These are phyloP conservation scores for Sebastes wilsoni DNA, from an alignment of 2,797 vertebrate species.

Conservation along the genomic window DNA sequence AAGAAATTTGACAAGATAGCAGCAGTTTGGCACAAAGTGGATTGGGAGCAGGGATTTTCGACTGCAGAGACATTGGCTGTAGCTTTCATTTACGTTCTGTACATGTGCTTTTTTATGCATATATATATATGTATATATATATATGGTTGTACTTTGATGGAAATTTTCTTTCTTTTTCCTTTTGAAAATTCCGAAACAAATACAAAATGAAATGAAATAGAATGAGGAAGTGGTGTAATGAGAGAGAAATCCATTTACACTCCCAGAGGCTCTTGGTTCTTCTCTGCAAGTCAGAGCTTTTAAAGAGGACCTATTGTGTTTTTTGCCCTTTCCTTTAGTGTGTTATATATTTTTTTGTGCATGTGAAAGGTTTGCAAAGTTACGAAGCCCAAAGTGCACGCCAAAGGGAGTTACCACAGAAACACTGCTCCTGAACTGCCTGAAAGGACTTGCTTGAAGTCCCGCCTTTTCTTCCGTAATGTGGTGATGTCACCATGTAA, in stretches of 20 bases:
- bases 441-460: too few relatives aligned
- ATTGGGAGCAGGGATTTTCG: conserved; percentile 19
- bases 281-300: background rate
- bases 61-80: conserved; percentile 26
- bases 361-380: too few relatives aligned
- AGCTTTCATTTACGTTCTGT: conserved; percentile 26
- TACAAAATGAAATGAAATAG: conserved; percentile 19
- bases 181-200: background rate
- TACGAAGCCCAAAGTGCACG: too few relatives aligned
- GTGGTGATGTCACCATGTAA: too few relatives aligned
- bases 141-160: conserved; percentile 22
- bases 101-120: conserved; percentile 20
- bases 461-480: too few relatives aligned
- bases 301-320: too few relatives aligned
- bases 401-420: too few relatives aligned
- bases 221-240: conserved; percentile 1
- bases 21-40: conserved; percentile 38
- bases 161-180: background rate
- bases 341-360: too few relatives aligned
- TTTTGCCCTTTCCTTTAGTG: too few relatives aligned
- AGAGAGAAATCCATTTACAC: conserved; percentile 20
- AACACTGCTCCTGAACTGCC: too few relatives aligned
- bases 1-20: conserved; percentile 32
- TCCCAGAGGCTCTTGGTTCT: conserved; percentile 3
- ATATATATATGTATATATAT: conserved; percentile 10